Base-by-base conservation (phyloP, 2,113 vertebrate species). In the Poecilia latipinna region DNA sequence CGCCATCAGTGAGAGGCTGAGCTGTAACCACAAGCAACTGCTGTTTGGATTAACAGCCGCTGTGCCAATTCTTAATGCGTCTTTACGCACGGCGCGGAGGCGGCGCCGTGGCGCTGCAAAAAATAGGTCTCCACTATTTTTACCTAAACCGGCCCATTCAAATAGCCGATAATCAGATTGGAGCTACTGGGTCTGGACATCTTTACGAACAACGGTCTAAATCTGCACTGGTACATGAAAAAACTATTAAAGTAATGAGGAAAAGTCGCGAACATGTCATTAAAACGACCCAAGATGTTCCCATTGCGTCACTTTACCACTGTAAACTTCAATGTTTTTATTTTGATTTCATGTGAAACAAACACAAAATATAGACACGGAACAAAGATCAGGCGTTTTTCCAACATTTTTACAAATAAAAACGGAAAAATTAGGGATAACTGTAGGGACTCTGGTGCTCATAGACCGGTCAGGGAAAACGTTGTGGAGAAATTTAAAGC, bases 51-150 rank as follows among this genome's bases (percentile, higher is more conserved):
- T 86, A 89, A 57, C 80, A 72, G 15, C 5, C 4, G 75, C 79
- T 79, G 74, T 54, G 80, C 69, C 88, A 80, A 82, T 78, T 89
- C 87, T 85, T 90, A 90, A 89, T 78, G 86, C 89, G 88, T 68
- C 87, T 87, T 91, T 88, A 86, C 88, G 81, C 89, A 57, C 77
- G 8, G 78, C 24, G 3, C 24, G 79, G 85, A 86, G 90, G 90
- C 79, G 90, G 88, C 32, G 85, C 83, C 86, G 65, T 32, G 3
- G 65, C 65, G 69, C 75, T 39, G 78, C 44, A 31, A 8, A 66
- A 79, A 80, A 68, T 57, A 82, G 66, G 48, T 17, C 68, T 4
- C 15, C 3, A 57, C 82, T 89, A 80, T 86, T 85, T 90, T 65
- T 82, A 86, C 61, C 76, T 63, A 22, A 64, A 62, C 48, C 1